Percentiles rank a stretch among this genome's conserved stretches.
Evolutionary conservation across 35 echinoderm and acorn worm species (phyloP).

Genomic region (Stichopus chloronotus): DNA sequence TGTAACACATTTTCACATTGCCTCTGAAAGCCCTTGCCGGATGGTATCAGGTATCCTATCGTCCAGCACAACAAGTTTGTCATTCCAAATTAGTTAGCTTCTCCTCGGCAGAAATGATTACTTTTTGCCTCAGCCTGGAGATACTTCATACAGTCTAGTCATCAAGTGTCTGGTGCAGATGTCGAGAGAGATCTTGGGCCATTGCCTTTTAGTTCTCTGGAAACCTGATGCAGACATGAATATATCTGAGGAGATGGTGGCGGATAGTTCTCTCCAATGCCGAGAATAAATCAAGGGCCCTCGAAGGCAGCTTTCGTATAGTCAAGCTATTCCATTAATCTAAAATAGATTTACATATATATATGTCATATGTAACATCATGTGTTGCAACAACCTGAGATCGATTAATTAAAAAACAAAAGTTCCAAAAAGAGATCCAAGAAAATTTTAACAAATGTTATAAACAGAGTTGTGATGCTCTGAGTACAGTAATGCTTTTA

Average conservation of each 20-base stretch:
- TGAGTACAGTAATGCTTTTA: too few species aligned
- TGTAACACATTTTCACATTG: neutral
- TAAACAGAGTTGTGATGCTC: too few species aligned
- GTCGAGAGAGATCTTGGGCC: neutral
- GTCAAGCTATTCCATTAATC: too few species aligned
- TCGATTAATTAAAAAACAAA: neutral
- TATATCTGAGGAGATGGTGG: neutral
- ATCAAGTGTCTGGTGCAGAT: neutral
- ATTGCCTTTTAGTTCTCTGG: neutral
- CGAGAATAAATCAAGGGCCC: neutral
- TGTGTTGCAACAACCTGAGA: neutral
- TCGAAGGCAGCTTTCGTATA: too few species aligned
- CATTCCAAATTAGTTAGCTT: neutral
- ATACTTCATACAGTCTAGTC: neutral
- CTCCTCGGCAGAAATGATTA: neutral
- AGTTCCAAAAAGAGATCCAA: too few species aligned
- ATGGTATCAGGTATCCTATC: neutral
- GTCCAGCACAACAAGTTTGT: neutral
- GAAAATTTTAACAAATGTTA: too few species aligned
- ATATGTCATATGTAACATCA: too few species aligned
- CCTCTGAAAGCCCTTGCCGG: neutral
- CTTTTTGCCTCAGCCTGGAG: neutral
- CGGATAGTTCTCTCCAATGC: neutral
- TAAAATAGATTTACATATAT: too few species aligned
- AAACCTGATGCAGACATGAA: neutral